Percentiles rank a stretch among this genome's conserved stretches.
Conservation (phyloP, 2,797 vertebrate species). For the Psittacula derbiana region DNA sequence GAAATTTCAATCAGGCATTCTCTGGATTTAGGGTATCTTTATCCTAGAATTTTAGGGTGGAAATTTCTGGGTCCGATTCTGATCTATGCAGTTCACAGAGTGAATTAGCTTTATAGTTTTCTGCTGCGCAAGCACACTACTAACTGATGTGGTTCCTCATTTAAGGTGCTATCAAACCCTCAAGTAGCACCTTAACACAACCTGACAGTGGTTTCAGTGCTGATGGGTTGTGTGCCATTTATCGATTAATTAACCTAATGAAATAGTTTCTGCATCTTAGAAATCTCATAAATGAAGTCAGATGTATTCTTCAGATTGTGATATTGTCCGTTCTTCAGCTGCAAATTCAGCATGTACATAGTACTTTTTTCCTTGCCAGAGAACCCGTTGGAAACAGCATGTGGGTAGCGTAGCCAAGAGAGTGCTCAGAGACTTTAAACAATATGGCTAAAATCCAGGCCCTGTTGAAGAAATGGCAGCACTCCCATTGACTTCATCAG, state of each 20-base stretch:
- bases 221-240: neutral
- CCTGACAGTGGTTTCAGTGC: neutral
- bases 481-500: constrained; percentile 15
- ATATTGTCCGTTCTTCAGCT: neutral
- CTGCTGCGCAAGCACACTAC: neutral
- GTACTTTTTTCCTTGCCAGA: neutral
- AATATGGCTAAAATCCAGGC: constrained; percentile 39
- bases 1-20: neutral
- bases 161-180: neutral
- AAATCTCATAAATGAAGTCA: neutral
- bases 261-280: neutral
- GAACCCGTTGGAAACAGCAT: constrained; percentile 11
- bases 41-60: neutral
- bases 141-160: neutral
- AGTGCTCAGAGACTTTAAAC: neutral
- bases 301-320: neutral
- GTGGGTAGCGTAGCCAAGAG: constrained; percentile 5
- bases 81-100: neutral
- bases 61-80: neutral
- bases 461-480: constrained; percentile 36
- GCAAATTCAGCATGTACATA: neutral
- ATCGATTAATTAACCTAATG: neutral
- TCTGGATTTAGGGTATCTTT: neutral
- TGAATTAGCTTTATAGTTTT: neutral
- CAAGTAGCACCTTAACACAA: neutral